Conservation (phyloP, 2,888 invertebrate genomes). For the Heliconius hortense region DNA sequence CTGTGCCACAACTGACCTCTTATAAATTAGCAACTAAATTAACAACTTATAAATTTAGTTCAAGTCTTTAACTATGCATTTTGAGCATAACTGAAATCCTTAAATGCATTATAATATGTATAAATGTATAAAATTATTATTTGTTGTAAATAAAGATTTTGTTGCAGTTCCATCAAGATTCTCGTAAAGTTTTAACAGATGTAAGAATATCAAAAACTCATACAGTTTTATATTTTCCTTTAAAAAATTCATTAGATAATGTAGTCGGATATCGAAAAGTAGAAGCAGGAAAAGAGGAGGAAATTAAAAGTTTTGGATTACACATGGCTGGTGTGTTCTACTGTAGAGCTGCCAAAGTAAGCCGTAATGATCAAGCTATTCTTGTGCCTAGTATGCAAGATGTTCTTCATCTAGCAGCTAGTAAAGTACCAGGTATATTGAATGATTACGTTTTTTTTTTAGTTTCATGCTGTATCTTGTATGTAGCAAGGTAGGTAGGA, state of each 20-base stretch:
- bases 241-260: constrained; percentile 82
- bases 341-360: constrained; percentile 62
- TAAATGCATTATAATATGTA: no score
- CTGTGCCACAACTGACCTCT: no score
- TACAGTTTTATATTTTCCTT: constrained; percentile 84
- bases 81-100: no score
- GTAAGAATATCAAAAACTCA: constrained; percentile 78
- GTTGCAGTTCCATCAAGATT: constrained; percentile 72
- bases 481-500: no score
- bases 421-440: constrained; percentile 73
- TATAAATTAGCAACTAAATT: no score
- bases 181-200: constrained; percentile 76
- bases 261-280: constrained; percentile 86
- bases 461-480: no score
- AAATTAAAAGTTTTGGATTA: constrained; percentile 58
- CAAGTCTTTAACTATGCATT: no score
- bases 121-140: no score
- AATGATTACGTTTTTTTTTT: no score
- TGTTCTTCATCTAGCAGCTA: constrained; percentile 69
- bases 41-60: no score
- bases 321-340: constrained; percentile 69
- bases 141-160: background rate
- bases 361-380: constrained; percentile 71
- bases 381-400: constrained; percentile 75
- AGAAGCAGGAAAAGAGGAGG: constrained; percentile 72